A percentile compares a stretch with the other conserved stretches of the same genome.
phyloP scores from a whole-genome alignment of 2,888 invertebrate species.

The Euproctis similis region DNA sequence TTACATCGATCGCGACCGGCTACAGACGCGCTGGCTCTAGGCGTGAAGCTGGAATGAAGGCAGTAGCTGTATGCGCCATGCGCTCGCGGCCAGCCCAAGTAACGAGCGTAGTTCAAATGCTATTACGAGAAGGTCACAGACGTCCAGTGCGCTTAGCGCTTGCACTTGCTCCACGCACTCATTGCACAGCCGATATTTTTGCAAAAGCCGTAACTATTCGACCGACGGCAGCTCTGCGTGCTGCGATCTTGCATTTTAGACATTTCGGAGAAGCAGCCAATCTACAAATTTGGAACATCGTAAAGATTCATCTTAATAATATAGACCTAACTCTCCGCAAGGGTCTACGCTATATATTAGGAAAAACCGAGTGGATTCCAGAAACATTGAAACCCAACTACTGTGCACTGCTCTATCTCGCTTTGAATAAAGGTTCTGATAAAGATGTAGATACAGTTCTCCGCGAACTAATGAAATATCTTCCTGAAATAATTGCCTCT shows the following conservation, averaged over 20 bases:
- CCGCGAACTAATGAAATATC: slow-evolving; percentile 21
- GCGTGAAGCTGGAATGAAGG: slow-evolving; percentile 37
- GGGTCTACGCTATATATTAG: slow-evolving; percentile 7
- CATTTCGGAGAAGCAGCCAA: slow-evolving; percentile 17
- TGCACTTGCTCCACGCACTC: slow-evolving; percentile 26
- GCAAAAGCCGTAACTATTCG: slow-evolving; percentile 21
- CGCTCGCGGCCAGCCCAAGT: slow-evolving; percentile 25
- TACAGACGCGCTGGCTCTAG: slow-evolving; percentile 26
- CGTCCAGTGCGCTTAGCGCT: slow-evolving; percentile 34
- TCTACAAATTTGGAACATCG: slow-evolving; percentile 29
- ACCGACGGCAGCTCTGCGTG: slow-evolving; percentile 32
- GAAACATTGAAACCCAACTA: slow-evolving; percentile 33
- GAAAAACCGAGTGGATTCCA: slow-evolving; percentile 23
- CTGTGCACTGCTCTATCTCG: slow-evolving; percentile 27
- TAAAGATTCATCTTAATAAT: slow-evolving; percentile 28
- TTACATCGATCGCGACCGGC: slow-evolving; percentile 31
- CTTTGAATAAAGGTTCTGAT: slow-evolving; percentile 16
- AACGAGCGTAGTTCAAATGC: slow-evolving; percentile 19
- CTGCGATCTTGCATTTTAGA: slow-evolving; percentile 26
- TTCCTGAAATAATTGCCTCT: slow-evolving; percentile 23
- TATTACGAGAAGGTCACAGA: slow-evolving; percentile 23
- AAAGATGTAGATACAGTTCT: slow-evolving; percentile 19
- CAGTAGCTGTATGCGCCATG: slow-evolving; percentile 34
- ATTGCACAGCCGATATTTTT: slow-evolving; percentile 21
- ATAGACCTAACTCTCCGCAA: slow-evolving; percentile 19